Conservation (phyloP, 37 sponge, comb jelly and placozoan species). For the Crambe crambe region DNA sequence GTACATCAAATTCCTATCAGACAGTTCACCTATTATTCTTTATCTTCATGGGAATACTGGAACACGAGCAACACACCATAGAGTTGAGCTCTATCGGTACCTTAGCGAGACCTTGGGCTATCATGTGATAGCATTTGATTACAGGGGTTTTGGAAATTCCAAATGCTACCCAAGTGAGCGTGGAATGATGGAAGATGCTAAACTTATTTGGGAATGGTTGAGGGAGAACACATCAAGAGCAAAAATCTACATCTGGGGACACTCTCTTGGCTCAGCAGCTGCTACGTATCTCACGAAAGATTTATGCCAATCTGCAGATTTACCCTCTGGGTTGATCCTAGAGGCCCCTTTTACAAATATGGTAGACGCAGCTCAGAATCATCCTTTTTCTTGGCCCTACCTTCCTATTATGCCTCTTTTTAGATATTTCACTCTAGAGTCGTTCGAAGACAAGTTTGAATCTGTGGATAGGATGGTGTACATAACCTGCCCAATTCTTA, state of each 20-base stretch:
- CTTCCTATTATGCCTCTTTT: conserved; percentile 56
- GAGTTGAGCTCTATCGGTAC: conserved; percentile 76
- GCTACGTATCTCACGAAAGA: conserved; percentile 59
- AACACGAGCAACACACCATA: conserved; percentile 61
- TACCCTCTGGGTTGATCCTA: conserved; percentile 59
- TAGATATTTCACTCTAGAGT: conserved; percentile 31
- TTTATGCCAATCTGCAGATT: not conserved
- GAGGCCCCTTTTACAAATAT: conserved; percentile 85
- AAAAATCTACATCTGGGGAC: conserved; percentile 83
- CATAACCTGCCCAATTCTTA: conserved; percentile 64
- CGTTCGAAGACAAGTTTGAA: conserved; percentile 51
- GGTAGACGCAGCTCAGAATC: conserved; percentile 52
- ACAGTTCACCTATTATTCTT: conserved; percentile 68
- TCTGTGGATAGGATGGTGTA: conserved; percentile 33
- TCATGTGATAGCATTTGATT: conserved; percentile 88
- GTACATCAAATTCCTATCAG: conserved; percentile 27
- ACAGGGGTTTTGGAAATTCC: conserved; percentile 88
- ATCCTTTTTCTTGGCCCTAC: conserved; percentile 54
- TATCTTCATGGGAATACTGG: conserved; percentile 83
- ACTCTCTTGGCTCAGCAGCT: conserved; percentile 86
- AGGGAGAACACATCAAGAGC: conserved; percentile 40
- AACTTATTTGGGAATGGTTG: conserved; percentile 75
- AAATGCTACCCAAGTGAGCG: conserved; percentile 72
- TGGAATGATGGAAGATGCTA: conserved; percentile 75
- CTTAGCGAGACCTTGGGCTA: conserved; percentile 50